Base-by-base conservation (phyloP, 2,888 invertebrate species). In the Eretmocerus hayati region DNA sequence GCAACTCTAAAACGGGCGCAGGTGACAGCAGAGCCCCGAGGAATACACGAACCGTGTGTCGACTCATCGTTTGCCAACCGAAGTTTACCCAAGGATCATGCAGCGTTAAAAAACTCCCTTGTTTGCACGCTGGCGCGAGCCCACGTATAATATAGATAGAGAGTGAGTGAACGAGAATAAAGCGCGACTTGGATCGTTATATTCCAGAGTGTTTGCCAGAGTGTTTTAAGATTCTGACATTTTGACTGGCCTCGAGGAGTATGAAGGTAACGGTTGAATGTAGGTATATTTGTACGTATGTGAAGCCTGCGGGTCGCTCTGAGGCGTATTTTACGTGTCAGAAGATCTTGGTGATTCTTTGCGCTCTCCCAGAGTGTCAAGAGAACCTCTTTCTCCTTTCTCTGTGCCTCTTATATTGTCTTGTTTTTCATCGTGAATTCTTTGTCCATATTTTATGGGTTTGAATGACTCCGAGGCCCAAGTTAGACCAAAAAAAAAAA, bases 181-280 rank as follows among this genome's bases (percentile, higher is more conserved):
- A 33, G 6, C 21, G 31, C 22, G 55, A 54, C 65, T 60, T 52
- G 65, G 66, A 68, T 68, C 67, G 70, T 69, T 69, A 69, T n/a
- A n/a, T 67, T 68, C 65, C 65, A 60, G 64, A 64, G 64, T 69
- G 69, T 70, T 71, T 69, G 69, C 22, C 62, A 62, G n/a, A n/a
- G 64, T 68, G 62, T 69, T 68, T 69, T 66, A 67, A 70, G 67
- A 69, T 69, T 71, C 67, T 69, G 69, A 70, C 69, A 64, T 69
- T 69, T 66, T 65, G 69, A 69, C 70, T 26, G 11, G 26, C 26
- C 26, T 26, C 26, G 8, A 11, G 8, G 26, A 26, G 26, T 6
- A 11, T 26, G 8, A 11, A 26, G 26, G 26, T 26, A n/a, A n/a
- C n/a, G n/a, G n/a, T n/a, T n/a, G n/a, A n/a, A n/a, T n/a, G n/a